A percentile compares a stretch with the other conserved stretches of the same genome.
Evolutionary conservation across 1,140 invertebrate species (phyloP).

Genomic region (Cherax quadricarinatus): DNA sequence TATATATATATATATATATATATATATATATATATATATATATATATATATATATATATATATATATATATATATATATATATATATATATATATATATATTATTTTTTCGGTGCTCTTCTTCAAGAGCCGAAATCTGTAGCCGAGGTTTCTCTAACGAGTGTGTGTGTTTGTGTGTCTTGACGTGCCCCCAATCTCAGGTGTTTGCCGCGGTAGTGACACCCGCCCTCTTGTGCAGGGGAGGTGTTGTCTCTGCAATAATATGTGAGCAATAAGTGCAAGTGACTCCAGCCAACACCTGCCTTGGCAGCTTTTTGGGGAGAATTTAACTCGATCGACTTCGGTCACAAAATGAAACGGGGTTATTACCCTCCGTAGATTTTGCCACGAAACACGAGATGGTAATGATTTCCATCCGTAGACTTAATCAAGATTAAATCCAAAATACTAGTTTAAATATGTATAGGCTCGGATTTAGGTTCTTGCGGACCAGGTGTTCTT

Average conservation of each 20-base stretch:
- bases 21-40: no score
- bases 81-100: no score
- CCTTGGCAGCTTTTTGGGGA: slow-evolving; percentile 36
- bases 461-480: slow-evolving; percentile 14
- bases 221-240: slow-evolving; percentile 38
- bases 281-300: slow-evolving; percentile 18
- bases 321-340: neutral
- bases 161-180: slow-evolving; percentile 36
- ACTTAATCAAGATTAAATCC: neutral
- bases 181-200: slow-evolving; percentile 52
- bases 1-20: no score
- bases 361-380: no score
- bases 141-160: slow-evolving; percentile 14
- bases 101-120: no score
- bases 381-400: no score
- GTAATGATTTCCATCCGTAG: no score
- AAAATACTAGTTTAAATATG: slow-evolving; percentile 4
- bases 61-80: no score
- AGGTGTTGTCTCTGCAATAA: slow-evolving; percentile 63
- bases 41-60: no score
- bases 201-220: slow-evolving; percentile 48
- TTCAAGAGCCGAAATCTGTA: neutral
- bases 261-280: slow-evolving; percentile 70
- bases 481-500: neutral
- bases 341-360: neutral